A percentile compares a stretch with the other conserved stretches of the same genome.
phyloP scores from a whole-genome alignment of 2,888 invertebrate genomes.

The Tetropium fuscum region DNA sequence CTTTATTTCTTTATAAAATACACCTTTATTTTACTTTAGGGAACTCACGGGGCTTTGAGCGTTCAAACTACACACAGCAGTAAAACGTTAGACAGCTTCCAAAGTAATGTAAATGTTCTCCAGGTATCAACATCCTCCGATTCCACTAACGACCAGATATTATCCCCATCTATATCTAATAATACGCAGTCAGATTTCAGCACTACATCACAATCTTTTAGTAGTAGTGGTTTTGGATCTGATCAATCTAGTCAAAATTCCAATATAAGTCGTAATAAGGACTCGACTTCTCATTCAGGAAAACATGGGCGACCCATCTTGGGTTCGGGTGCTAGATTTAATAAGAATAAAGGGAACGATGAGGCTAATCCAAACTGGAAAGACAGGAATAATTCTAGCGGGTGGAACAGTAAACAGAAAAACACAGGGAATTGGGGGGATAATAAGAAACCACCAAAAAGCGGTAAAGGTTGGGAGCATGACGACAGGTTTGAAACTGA shows the following conservation, averaged over 20 bases:
- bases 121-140: conserved; percentile 54
- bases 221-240: conserved; percentile 36
- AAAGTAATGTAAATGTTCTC: conserved; percentile 61
- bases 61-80: conserved; percentile 58
- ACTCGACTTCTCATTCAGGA: conserved; percentile 14
- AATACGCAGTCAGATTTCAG: conserved; percentile 27
- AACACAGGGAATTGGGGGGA: conserved; percentile 41
- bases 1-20: conserved; percentile 1
- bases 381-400: conserved; percentile 33
- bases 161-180: conserved; percentile 23
- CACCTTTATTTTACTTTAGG: conserved; percentile 46
- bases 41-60: conserved; percentile 52
- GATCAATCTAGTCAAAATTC: conserved; percentile 40
- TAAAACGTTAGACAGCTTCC: conserved; percentile 57
- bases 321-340: conserved; percentile 59
- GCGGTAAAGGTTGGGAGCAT: conserved; percentile 61
- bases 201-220: conserved; percentile 21
- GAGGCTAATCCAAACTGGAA: conserved; percentile 44
- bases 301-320: conserved; percentile 59
- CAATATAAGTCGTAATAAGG: conserved; percentile 7
- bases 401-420: conserved; percentile 39
- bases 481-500: conserved; percentile 63
- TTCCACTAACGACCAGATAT: conserved; percentile 18
- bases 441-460: conserved; percentile 25
- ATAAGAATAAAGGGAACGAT: conserved; percentile 47